Conservation (phyloP, 2,888 invertebrate species). For the Axea sp. region DNA sequence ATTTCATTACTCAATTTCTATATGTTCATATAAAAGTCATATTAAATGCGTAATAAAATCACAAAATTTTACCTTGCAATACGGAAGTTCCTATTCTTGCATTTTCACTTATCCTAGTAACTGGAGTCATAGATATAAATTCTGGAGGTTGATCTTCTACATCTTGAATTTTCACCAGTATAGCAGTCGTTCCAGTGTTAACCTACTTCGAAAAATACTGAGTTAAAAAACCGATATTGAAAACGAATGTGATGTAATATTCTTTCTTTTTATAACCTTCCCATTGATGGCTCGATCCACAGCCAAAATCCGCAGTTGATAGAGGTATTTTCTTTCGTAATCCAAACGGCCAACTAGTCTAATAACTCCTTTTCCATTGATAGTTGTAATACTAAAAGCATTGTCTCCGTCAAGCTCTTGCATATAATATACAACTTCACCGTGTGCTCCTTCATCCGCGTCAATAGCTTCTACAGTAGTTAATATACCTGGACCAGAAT, state of each 20-base stretch:
- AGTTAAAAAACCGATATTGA: constrained; percentile 1
- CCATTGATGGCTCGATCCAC: constrained; percentile 87
- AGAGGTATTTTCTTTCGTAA: constrained; percentile 92
- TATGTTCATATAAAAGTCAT: too few relatives aligned
- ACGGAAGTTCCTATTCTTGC: constrained; percentile 90
- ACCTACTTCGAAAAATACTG: constrained; percentile 77
- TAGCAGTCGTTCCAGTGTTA: constrained; percentile 94
- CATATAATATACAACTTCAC: constrained; percentile 93
- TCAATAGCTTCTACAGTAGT: constrained; percentile 92
- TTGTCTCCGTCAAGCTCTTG: constrained; percentile 89
- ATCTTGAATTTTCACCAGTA: constrained; percentile 92
- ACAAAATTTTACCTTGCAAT: constrained; percentile 83
- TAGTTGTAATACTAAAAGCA: constrained; percentile 89
- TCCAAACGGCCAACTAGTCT: constrained; percentile 88
- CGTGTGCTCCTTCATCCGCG: constrained; percentile 94
- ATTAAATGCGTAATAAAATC: background rate
- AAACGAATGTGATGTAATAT: constrained; percentile 1
- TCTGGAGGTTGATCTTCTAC: constrained; percentile 95
- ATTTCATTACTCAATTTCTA: too few relatives aligned
- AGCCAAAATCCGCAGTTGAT: constrained; percentile 90
- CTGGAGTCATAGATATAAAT: constrained; percentile 91
- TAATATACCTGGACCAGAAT: constrained; percentile 87
- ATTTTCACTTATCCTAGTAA: constrained; percentile 93
- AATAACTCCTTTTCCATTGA: constrained; percentile 91
- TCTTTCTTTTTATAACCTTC: constrained; percentile 67